Base-by-base conservation (phyloP, 2,888 invertebrate species). In the Heliconius charithonia region DNA sequence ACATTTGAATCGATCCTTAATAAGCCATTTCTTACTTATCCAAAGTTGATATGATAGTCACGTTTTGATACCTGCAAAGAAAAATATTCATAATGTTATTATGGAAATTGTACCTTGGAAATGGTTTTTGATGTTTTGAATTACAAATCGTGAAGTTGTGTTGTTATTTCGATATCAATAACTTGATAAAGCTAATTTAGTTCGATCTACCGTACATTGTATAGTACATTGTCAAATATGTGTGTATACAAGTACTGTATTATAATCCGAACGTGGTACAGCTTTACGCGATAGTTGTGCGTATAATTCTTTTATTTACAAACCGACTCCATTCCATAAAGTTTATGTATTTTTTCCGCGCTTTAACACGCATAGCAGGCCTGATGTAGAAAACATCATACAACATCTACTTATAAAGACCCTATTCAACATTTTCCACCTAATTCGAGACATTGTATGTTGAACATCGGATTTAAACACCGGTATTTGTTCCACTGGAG, bases 51-150 rank as follows among this genome's bases (percentile, higher is more conserved):
- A 70, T 59, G 59, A 70, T 45, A 70, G 59, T 74, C 62, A 45
- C 67, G 73, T 74, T 78, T 16, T 78, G 59, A 59, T 78, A 78
- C 73, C 77, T 78, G 77, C 41, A 78, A 78, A 56, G 41, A 76
- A 62, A 77, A 73, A 73, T 63, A 45, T 63, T 65, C 27, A 63
- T 63, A 41, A 59, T 59, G 9, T 72, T 72, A 72, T 56, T 72
- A 72, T 72, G 29, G 56, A 71, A 29, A 71, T 71, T 56, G 71
- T 27, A 65, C 19, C 56, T 56, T 32, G 41, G 16, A 27, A 70
- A 63, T 41, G 12, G 29, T 71, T 45, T 29, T 71, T 69, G 69
- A 41, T 69, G 69, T 41, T 65, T 65, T 69, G 69, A 69, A 69
- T 69, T 69, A 69, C 69, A 69, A 69, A 25, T 69, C n/a, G 25